Base-by-base conservation (phyloP, 2,113 vertebrate genomes). In the Sapajus apella region DNA sequence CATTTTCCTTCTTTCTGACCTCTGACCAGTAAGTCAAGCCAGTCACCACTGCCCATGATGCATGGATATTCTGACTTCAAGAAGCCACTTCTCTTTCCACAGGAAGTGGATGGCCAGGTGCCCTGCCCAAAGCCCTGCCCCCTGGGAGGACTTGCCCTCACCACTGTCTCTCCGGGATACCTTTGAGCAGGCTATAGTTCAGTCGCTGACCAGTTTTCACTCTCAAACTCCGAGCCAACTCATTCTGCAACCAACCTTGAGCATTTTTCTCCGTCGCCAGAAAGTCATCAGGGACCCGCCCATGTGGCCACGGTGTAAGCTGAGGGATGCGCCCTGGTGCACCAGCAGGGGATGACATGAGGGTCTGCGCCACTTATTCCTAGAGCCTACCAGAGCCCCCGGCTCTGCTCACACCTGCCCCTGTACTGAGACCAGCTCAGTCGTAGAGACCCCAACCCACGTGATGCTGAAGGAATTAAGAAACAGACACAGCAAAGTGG, bases 11-110 rank as follows among this genome's bases (percentile, higher is more conserved):
- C 92, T 45, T 72, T 8, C 25, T 43, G 30, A 64, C 75, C 45
- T 56, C 68, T 4, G 58, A 86, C 66, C n/a, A 37, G 5, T 50
- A 52, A 16, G 88, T 40, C 61, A 81, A 30, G 66, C 76, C 70
- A 14, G 25, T 25, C 40, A 32, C 82, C 21, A 12, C 87, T 13
- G 58, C 50, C 32, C 14, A 6, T 6, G 23, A 8, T 1, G 13
- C 43, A 4, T 1, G 10, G 5, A 1, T 23, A 12, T 11, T 43
- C 81, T 32, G 13, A 11, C 25, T 23, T 40, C 32, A 1, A 0
- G 5, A 1, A 0, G 4, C 47, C 14, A 2, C 55, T 75, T 58
- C 75, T 64, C 70, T 83, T 73, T 35, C 70, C 84, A 10, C 58
- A 5, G 13, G n/a, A 70, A 91, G 35, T 8, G 10, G 52, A 40